Evolutionary conservation across 2,888 invertebrate genomes (phyloP), one percentile per base, ranked within the genome.

Genomic region (Tipula unca): DNA sequence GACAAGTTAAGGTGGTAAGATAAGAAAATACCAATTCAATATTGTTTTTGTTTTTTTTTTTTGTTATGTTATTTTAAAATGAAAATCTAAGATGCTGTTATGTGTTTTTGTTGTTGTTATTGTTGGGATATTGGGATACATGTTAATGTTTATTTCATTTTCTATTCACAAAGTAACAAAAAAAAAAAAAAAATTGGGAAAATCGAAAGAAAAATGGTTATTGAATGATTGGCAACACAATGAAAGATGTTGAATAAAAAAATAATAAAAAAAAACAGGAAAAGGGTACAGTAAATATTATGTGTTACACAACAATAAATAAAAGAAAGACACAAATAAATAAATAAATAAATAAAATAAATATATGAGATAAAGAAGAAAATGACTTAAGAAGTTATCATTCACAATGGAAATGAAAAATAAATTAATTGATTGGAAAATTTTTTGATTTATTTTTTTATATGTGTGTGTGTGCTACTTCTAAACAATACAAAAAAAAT

Each of bases 1-100:
- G 69, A 69, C 69, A 69, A 69, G 69, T 69, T 69, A 69, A 69
- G 69, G 69, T 69, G 69, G 69, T 69, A 69, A 69, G 69, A 69
- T 69, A 69, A 69, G 25, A 25, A 69, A 69, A 69, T 69, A 25
- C 69, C 69, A 69, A 69, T 69, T 69, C 69, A 13, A 69, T 20
- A 69, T 69, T 69, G 25, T 69, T 20, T 69, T 3, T 69, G 5
- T 48, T 3, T 48, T 17, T 48, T 17, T 25, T 25, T 69, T 25
- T 69, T 54, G 48, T 69, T 20, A 20, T 69, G 10, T 69, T 48
- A 17, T 69, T 69, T 69, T 25, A 69, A 69, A 69, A 25, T 69
- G 69, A 69, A 69, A 69, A 69, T 69, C 69, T 48, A 17, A 39
- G 39, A 39, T 39, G 39, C 5, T 48, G 48, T 48, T 25, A 10